These are phyloP conservation scores for Drosophila fungiperda DNA, from an alignment of 2,888 invertebrate genomes.

Conservation along the genomic window DNA sequence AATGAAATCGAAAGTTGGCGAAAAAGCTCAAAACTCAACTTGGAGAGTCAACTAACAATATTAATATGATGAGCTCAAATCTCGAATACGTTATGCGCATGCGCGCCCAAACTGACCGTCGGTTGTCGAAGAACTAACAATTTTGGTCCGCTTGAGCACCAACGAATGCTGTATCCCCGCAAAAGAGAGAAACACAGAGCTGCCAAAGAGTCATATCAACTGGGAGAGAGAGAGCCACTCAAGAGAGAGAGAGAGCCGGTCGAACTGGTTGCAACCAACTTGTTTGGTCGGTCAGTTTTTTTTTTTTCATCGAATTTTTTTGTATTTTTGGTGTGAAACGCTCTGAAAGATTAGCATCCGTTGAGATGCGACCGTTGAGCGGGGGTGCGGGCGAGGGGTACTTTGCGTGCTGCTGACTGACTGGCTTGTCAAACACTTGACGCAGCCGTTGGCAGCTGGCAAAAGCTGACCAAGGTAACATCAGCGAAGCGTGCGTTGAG, in stretches of 20 bases:
- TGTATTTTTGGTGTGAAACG: conserved; percentile 31
- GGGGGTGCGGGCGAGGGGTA: background rate
- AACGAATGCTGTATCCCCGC: conserved; percentile 64
- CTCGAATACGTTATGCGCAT: conserved; percentile 73
- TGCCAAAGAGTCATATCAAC: background rate
- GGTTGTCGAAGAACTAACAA: conserved; percentile 83
- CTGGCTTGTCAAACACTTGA: conserved; percentile 72
- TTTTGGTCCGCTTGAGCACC: conserved; percentile 59
- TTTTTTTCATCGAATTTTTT: conserved; percentile 14
- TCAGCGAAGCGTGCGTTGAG: conserved; percentile 55
- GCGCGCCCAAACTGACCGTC: conserved; percentile 85
- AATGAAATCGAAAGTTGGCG: conserved; percentile 82
- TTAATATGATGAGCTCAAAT: conserved; percentile 13
- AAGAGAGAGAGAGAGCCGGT: conserved; percentile 39
- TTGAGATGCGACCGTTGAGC: conserved; percentile 36
- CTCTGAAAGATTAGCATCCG: conserved; percentile 55
- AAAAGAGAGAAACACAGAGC: conserved; percentile 8
- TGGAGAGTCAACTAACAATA: conserved; percentile 20
- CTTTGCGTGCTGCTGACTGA: conserved; percentile 23
- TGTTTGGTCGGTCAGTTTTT: conserved; percentile 48
- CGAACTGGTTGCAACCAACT: conserved; percentile 66
- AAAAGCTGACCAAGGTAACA: conserved; percentile 62
- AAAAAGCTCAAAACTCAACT: conserved; percentile 37
- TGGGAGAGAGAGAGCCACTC: background rate
- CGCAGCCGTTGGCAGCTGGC: conserved; percentile 35